Evolutionary conservation across 2,888 invertebrate species (phyloP).

Genomic region (Neoscelio sp.): DNA sequence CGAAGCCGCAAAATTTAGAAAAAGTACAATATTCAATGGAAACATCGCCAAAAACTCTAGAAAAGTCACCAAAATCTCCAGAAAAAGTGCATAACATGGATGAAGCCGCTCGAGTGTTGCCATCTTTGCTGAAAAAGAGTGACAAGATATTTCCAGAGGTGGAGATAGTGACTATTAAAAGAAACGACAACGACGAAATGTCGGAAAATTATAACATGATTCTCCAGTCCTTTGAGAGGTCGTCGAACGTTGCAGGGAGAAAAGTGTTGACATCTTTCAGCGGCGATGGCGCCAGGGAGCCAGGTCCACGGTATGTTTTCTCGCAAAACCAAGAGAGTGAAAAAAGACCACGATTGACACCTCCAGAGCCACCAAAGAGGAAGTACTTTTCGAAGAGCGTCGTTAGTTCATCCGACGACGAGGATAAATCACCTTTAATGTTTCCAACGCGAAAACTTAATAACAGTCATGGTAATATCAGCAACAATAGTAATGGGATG

Average conservation of each 20-base stretch:
- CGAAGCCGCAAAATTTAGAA: slow-evolving; percentile 5
- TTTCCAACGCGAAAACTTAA: slow-evolving; percentile 41
- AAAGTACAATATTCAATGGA: neutral
- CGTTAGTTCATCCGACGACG: slow-evolving; percentile 63
- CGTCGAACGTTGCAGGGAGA: slow-evolving; percentile 26
- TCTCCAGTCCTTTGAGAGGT: slow-evolving; percentile 57
- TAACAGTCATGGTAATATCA: slow-evolving; percentile 57
- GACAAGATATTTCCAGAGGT: slow-evolving; percentile 58
- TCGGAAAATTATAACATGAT: slow-evolving; percentile 49
- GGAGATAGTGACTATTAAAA: slow-evolving; percentile 57
- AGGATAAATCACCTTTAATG: slow-evolving; percentile 40
- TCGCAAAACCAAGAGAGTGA: slow-evolving; percentile 74
- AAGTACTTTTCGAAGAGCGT: slow-evolving; percentile 79
- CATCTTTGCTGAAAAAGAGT: slow-evolving; percentile 41
- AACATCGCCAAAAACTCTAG: slow-evolving; percentile 6
- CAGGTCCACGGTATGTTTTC: slow-evolving; percentile 26
- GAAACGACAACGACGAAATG: slow-evolving; percentile 44
- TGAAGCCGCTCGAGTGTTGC: slow-evolving; percentile 1
- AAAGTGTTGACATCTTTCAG: slow-evolving; percentile 52
- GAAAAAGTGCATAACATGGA: slow-evolving; percentile 9
- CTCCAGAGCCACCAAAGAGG: slow-evolving; percentile 84
- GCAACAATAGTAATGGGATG: slow-evolving; percentile 49
- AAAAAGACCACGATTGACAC: slow-evolving; percentile 80
- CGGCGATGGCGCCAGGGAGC: slow-evolving; percentile 13
- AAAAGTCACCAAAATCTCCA: slow-evolving; percentile 9